Conservation (phyloP, 2,797 vertebrate genomes). For the Nyctalus aviator region DNA sequence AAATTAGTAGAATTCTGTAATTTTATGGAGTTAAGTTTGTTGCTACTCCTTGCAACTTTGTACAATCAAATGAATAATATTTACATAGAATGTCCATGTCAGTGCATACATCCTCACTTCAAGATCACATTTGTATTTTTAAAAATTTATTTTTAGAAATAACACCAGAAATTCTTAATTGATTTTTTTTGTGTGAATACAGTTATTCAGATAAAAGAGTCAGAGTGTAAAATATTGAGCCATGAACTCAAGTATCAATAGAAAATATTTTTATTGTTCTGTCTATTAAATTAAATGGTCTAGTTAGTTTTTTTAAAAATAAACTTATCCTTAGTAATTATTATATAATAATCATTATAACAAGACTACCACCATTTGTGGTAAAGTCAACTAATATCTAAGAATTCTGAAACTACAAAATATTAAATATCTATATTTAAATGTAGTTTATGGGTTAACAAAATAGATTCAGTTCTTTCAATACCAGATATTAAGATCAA, state of each 20-base stretch:
- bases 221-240: neutral
- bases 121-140: neutral
- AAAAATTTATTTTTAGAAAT: neutral
- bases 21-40: neutral
- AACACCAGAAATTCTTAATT: neutral
- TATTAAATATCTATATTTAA: neutral
- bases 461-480: neutral
- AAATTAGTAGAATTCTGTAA: neutral
- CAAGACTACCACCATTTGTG: neutral
- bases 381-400: neutral
- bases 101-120: neutral
- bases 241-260: neutral
- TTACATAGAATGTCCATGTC: neutral
- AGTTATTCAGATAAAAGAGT: neutral
- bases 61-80: neutral
- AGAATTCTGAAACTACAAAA: neutral
- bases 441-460: neutral
- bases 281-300: neutral
- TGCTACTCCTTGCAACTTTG: neutral
- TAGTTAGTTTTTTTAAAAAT: neutral
- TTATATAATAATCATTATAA: neutral
- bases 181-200: slow-evolving; percentile 21
- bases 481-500: neutral
- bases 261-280: neutral
- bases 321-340: neutral